Evolutionary conservation across 2,797 vertebrate species (phyloP), one percentile per base, ranked within the genome.

Genomic region (Adelosebastes latens): DNA sequence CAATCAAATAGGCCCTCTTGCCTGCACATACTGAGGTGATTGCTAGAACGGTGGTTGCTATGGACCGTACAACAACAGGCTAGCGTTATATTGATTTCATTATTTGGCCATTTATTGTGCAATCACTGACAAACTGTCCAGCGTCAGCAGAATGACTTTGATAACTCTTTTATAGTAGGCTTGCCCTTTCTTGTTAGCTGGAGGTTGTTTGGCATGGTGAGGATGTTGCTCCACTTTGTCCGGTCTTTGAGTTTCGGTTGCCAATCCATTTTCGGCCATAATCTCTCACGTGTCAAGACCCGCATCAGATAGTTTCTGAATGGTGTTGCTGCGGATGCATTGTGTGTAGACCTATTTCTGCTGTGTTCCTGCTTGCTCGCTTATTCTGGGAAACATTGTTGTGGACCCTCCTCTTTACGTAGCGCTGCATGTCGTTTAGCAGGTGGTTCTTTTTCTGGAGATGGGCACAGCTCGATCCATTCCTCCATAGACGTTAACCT

Each of bases 301-400:
- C 42, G 42, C 16, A 18, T 46, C 42, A 46, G 42, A 46, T 46
- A 46, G 42, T 46, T 20, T 46, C 42, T 46, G 42, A 46, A 46
- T 46, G 7, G 16, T 46, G 0, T 18, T 20, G 16, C 42, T 46
- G 42, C 16, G 16, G 42, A 0, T 0, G 42, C 42, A 18, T 3
- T 18, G 0, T 46, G 0, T 46, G 42, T 46, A 46, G 42, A 18
- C 42, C 42, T 18, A 46, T 46, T 46, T 18, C 16, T 18, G 42
- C 0, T 46, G 42, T 46, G 42, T 46, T 46, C 42, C 1, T 46
- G 42, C 42, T 18, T 18, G 42, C 7, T 0, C 42, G 42, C 1
- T 18, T 46, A 46, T 46, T 46, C 1, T 46, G 1, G 42, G 42
- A 46, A 46, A 46, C 42, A 46, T 46, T 18, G 14, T 46, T 18